Percentiles rank a stretch among this genome's conserved stretches.
Conservation (phyloP, 2,797 vertebrate genomes). For the Phyllotis vaccarum region DNA sequence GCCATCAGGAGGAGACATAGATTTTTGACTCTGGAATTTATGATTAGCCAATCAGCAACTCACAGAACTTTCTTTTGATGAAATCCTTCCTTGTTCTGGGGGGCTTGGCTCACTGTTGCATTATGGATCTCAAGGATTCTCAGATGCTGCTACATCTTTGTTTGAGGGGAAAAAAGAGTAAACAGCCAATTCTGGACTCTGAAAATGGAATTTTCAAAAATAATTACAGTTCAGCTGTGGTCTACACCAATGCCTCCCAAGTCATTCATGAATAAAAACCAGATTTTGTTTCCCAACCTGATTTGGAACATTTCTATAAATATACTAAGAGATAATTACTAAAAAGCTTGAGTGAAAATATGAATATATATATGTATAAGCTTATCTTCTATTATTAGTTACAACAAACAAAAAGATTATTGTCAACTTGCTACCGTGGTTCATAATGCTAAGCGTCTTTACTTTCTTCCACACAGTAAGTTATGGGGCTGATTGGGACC, state of each 20-base stretch:
- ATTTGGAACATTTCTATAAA: conserved; percentile 4
- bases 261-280: not conserved
- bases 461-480: not conserved
- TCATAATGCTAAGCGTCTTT: not conserved
- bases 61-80: conserved; percentile 9
- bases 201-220: conserved; percentile 42
- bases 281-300: not conserved
- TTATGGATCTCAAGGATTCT: conserved; percentile 27
- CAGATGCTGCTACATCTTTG: not conserved
- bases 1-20: not conserved
- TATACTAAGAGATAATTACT: conserved; percentile 47
- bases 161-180: not conserved
- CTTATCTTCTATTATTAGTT: conserved; percentile 2
- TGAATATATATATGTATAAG: not conserved
- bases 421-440: not conserved
- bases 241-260: not conserved
- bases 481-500: not conserved
- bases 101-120: not conserved
- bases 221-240: not conserved
- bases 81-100: not conserved
- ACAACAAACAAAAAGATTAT: conserved; percentile 33
- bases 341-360: conserved; percentile 45
- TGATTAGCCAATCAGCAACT: conserved; percentile 18
- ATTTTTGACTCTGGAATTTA: conserved; percentile 54
- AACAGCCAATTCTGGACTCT: not conserved